Evolutionary conservation across 2,797 vertebrate genomes (phyloP).

Genomic region (Cirrhinus mrigala): DNA sequence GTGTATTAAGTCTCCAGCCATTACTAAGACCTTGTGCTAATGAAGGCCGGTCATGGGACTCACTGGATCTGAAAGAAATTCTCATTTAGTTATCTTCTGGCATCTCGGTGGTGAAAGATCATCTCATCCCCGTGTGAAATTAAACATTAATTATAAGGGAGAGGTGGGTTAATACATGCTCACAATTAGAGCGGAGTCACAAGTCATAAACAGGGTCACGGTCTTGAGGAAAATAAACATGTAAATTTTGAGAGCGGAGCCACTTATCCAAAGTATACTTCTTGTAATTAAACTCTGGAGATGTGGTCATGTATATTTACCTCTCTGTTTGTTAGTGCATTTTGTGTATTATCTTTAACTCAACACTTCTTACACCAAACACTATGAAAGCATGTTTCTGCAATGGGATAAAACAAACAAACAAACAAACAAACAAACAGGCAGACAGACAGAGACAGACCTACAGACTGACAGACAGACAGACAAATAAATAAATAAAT

Average conservation of each 20-base stretch:
- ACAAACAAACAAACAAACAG: too few relatives aligned
- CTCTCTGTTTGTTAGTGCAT: neutral
- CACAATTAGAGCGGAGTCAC: neutral
- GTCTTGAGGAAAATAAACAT: neutral
- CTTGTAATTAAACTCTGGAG: conserved; percentile 16
- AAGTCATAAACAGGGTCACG: neutral
- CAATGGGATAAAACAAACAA: too few relatives aligned
- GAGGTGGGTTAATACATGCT: neutral
- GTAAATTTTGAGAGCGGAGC: neutral
- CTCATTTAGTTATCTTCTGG: neutral
- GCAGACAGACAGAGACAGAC: too few relatives aligned
- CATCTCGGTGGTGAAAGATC: neutral
- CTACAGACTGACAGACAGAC: too few relatives aligned
- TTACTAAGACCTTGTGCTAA: conserved; percentile 9
- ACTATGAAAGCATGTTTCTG: too few relatives aligned
- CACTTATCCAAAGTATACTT: neutral
- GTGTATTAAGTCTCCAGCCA: conserved; percentile 31
- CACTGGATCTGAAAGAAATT: neutral
- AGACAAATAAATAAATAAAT: too few relatives aligned
- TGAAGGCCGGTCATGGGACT: conserved; percentile 14
- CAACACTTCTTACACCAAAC: neutral
- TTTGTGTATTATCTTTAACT: neutral
- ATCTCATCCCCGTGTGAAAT: conserved; percentile 33
- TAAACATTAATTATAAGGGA: conserved; percentile 37
- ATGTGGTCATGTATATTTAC: neutral